Evolutionary conservation across 2,888 invertebrate species (phyloP), one percentile per base, ranked within the genome.

Genomic region (Temnothorax unifasciatus): DNA sequence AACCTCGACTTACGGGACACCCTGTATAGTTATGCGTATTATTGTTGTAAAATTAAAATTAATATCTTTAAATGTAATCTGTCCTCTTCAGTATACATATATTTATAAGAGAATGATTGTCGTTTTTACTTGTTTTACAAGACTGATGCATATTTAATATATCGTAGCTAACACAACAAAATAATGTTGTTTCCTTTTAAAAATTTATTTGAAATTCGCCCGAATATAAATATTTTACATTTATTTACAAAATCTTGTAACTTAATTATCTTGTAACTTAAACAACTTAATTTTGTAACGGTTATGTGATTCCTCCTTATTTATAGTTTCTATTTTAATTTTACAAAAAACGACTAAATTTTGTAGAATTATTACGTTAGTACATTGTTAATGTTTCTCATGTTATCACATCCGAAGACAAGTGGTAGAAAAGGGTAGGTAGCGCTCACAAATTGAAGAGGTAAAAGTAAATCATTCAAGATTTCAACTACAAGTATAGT

Each of bases 391-490:
- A 73, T 1, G 11, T 75, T n/a, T 25, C 6, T 15, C 8, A 75
- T 21, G 6, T 44, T 74, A 29, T 59, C 18, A 15, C 13, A 34
- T 52, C 18, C n/a, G 8, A 76, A 41, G 50, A 76, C 47, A 47
- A 29, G 18, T 75, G 15, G 2, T 34, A 15, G 38, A 66, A 52
- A 52, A 76, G 6, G 68, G 38, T 66, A 76, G 52, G 68, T 76
- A 68, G 38, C 13, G 21, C 18, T 29, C 6, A 47, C 15, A 66
- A 34, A 76, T 4, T 66, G 61, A 66, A 52, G 2, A 66, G 41
- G 1, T 66, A 34, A 25, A 66, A 66, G 3, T 74, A 59, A 74
- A 59, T 74, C 13, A 29, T 44, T 29, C 2, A 59, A 29, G 2
- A 41, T 59, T 41, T 57, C 13, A 18, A 38, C 18, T 25, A 57